Conservation (phyloP, 1,140 invertebrate species). For the Adoxophyes honmai region DNA sequence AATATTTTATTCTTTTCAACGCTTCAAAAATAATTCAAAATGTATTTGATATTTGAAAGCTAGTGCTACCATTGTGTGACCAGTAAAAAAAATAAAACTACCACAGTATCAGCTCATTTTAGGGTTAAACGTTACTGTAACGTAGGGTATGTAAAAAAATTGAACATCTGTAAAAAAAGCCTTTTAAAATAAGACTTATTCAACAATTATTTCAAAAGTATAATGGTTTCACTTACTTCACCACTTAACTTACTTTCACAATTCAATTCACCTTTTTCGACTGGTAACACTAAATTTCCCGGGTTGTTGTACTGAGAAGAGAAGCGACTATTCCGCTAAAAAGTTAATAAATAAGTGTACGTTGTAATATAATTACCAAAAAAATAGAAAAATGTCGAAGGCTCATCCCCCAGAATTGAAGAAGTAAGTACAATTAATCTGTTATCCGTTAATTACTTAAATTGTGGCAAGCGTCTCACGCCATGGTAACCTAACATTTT, state of each 20-base stretch:
- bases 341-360: not conserved
- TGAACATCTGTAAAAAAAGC: no score
- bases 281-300: slow-evolving; percentile 11
- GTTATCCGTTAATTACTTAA: not conserved
- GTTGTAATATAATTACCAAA: not conserved
- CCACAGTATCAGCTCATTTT: no score
- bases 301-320: not conserved
- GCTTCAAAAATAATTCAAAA: no score
- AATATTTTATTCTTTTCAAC: no score
- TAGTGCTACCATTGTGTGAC: not conserved
- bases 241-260: no score
- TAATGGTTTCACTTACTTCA: no score
- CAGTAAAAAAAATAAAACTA: not conserved
- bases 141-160: not conserved
- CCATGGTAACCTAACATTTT: not conserved
- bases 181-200: no score
- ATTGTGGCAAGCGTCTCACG: slow-evolving; percentile 16
- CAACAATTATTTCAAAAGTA: no score
- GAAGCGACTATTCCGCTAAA: not conserved
- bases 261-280: no score
- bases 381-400: slow-evolving; percentile 84
- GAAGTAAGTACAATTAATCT: slow-evolving; percentile 81
- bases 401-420: slow-evolving; percentile 92
- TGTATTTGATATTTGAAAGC: not conserved
- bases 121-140: no score